Base-by-base conservation (phyloP, 2,113 vertebrate genomes). In the Trematocara macrostoma region DNA sequence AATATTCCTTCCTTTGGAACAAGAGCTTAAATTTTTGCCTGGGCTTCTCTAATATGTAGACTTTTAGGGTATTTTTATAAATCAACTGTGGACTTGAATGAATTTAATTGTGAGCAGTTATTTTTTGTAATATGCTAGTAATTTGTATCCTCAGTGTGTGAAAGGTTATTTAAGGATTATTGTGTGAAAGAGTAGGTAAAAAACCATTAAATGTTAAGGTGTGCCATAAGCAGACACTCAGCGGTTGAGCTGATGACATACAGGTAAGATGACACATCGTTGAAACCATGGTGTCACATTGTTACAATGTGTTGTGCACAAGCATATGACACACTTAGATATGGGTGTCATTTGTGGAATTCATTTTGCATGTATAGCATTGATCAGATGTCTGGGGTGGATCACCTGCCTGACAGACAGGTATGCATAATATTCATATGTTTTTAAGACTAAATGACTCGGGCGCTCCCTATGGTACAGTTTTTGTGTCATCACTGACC, bases 261-360 rank as follows among this genome's bases (percentile, higher is more conserved):
- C 47, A 23, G 5, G 16, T 9, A 3, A 79, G 18, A 18, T 57
- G 81, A 81, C 83, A 47, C 3, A 6, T 35, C 16, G 34, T 59
- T 31, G 7, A 53, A 57, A 29, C n/a, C 55, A 49, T 29, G 6
- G 3, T 34, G 8, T 15, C 35, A 52, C 69, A 14, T 47, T 8
- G 1, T 6, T 8, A 3, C 16, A 16, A 7, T 16, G 20, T 15
- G 6, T 53, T 35, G 12, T 79, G 38, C 26, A 16, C n/a, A 67
- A 79, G 61, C 89, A 71, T 23, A 76, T 85, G 89, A 88, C 76
- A 23, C 31, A 0, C 82, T 88, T 55, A 74, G 90, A 67, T 82
- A 90, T 88, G 93, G 10, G 3, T 7, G 78, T 6, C 52, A 91
- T 86, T 38, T 11, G 67, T 55, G 92, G 89, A 94, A 95, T 91